A percentile compares a stretch with the other conserved stretches of the same genome.
Evolutionary conservation across 2,888 invertebrate genomes (phyloP).

Genomic region (Malthinus flaveolus): DNA sequence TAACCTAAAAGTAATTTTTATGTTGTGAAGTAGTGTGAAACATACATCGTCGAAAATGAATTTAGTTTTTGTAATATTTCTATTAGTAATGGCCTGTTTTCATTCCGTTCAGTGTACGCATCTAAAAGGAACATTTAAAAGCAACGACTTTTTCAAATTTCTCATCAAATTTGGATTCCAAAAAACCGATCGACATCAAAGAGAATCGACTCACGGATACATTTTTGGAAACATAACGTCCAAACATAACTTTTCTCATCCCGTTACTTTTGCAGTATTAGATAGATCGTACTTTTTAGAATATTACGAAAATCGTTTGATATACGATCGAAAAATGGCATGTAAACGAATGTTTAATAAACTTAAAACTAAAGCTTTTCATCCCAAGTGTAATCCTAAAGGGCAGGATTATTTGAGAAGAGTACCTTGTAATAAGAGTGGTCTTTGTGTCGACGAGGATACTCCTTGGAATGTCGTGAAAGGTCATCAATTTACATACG

Average conservation of each 20-base stretch:
- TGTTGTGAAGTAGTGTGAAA: constrained; percentile 3
- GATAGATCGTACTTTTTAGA: constrained; percentile 87
- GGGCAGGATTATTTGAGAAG: constrained; percentile 81
- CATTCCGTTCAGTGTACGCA: constrained; percentile 54
- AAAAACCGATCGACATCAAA: constrained; percentile 86
- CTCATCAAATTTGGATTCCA: constrained; percentile 96
- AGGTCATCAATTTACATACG: constrained; percentile 92
- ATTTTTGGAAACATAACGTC: constrained; percentile 95
- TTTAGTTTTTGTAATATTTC: constrained; percentile 33
- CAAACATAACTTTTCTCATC: constrained; percentile 64
- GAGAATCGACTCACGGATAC: constrained; percentile 87
- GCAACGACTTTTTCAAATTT: constrained; percentile 84
- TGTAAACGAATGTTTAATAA: constrained; percentile 87
- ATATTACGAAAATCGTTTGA: constrained; percentile 80
- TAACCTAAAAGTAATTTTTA: constrained; percentile 11
- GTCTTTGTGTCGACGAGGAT: constrained; percentile 86
- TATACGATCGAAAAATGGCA: constrained; percentile 68
- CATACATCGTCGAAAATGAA: constrained; percentile 21
- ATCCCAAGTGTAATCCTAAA: constrained; percentile 76
- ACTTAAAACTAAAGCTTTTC: constrained; percentile 81
- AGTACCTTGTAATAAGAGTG: constrained; percentile 79
- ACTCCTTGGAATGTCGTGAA: constrained; percentile 81
- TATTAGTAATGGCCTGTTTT: constrained; percentile 35
- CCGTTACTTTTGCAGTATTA: constrained; percentile 85
- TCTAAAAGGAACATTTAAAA: constrained; percentile 66